These are phyloP conservation scores for Neosalanx taihuensis DNA, from an alignment of 2,797 vertebrate species.

Conservation along the genomic window DNA sequence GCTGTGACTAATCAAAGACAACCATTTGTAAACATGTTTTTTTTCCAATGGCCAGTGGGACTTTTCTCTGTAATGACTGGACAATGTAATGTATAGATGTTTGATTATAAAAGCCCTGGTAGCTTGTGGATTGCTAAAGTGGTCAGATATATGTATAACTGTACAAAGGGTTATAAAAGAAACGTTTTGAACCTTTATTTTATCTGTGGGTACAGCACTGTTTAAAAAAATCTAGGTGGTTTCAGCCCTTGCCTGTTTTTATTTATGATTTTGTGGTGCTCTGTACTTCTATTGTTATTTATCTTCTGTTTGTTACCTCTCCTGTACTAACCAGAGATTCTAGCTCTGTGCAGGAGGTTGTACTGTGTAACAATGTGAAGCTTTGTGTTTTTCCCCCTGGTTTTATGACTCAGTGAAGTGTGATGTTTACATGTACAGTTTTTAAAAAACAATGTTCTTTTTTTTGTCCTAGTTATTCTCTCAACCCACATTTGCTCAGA, in stretches of 20 bases:
- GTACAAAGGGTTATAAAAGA: conserved; percentile 73
- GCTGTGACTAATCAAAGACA: conserved; percentile 59
- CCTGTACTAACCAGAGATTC: conserved; percentile 78
- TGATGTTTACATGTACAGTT: conserved; percentile 99
- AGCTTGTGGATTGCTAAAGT: conserved; percentile 76
- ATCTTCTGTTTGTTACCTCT: conserved; percentile 76
- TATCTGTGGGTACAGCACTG: conserved; percentile 77
- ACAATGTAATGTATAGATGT: conserved; percentile 74
- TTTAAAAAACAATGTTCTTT: conserved; percentile 64
- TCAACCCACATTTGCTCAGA: conserved; percentile 56
- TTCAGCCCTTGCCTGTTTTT: conserved; percentile 78
- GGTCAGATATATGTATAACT: conserved; percentile 75
- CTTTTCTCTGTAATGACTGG: conserved; percentile 72
- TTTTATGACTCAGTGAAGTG: conserved; percentile 99
- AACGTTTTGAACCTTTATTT: conserved; percentile 67
- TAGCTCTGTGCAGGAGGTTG: conserved; percentile 80
- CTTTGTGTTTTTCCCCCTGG: conserved; percentile 95
- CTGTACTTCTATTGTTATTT: conserved; percentile 77
- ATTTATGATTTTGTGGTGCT: conserved; percentile 79
- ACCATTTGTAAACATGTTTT: conserved; percentile 51
- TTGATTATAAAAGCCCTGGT: conserved; percentile 68
- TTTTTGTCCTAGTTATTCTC: conserved; percentile 43
- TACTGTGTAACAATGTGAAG: conserved; percentile 99
- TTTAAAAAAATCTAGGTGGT: conserved; percentile 72
- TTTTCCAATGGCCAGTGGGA: conserved; percentile 57